A percentile compares a stretch with the other conserved stretches of the same genome.
phyloP scores from a whole-genome alignment of 2,888 invertebrate genomes.

The Erannis defoliaria region DNA sequence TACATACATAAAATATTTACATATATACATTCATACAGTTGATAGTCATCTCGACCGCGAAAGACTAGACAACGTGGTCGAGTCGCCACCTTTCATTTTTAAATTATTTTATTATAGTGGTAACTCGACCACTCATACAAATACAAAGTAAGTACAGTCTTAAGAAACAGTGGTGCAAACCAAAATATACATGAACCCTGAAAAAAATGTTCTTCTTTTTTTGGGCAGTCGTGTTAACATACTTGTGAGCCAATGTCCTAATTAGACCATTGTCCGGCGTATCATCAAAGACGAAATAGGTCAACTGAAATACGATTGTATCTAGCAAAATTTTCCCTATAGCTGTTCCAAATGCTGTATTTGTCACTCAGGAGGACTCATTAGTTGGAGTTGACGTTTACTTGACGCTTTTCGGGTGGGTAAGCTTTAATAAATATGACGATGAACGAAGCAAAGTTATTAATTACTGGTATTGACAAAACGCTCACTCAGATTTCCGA shows the following conservation, averaged over 20 bases:
- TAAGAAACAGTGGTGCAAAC: no score
- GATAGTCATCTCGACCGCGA: no score
- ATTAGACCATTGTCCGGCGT: slow-evolving; percentile 39
- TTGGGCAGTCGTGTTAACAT: slow-evolving; percentile 4
- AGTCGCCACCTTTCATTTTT: no score
- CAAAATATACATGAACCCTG: slow-evolving; percentile 10
- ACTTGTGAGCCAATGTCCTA: slow-evolving; percentile 35
- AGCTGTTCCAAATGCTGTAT: slow-evolving; percentile 71
- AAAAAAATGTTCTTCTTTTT: no score
- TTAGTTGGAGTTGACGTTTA: slow-evolving; percentile 83
- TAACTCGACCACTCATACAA: no score
- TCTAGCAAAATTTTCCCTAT: slow-evolving; percentile 65
- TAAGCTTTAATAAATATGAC: slow-evolving; percentile 82
- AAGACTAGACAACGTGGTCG: no score
- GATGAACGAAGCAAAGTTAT: slow-evolving; percentile 70
- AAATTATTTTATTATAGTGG: no score
- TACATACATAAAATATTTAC: no score
- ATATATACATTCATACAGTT: no score
- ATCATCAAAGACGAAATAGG: slow-evolving; percentile 44
- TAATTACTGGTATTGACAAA: slow-evolving; percentile 82
- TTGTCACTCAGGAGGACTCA: slow-evolving; percentile 81
- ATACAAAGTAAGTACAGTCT: no score
- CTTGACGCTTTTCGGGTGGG: slow-evolving; percentile 76
- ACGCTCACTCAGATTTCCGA: slow-evolving; percentile 61
- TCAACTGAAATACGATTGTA: slow-evolving; percentile 51